Conservation (phyloP, 2,113 vertebrate species). For the Gambusia affinis region DNA sequence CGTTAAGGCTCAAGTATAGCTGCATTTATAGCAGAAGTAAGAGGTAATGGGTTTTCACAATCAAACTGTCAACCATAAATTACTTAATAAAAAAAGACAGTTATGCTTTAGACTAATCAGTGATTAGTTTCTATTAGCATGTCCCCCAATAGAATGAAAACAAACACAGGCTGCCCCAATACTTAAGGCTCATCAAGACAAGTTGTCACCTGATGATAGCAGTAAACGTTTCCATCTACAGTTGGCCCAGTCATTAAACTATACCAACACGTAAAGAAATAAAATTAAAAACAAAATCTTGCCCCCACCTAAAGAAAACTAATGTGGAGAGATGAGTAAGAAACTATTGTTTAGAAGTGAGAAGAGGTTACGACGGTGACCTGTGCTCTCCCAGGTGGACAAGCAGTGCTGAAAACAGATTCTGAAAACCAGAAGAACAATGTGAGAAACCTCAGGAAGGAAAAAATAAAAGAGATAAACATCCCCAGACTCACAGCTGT, state of each 20-base stretch:
- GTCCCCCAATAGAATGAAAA: slow-evolving; percentile 25
- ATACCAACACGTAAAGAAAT: slow-evolving; percentile 31
- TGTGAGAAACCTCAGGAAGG: slow-evolving; percentile 43
- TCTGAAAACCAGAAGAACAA: slow-evolving; percentile 45
- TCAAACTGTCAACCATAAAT: slow-evolving; percentile 77
- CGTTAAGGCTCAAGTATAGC: slow-evolving; percentile 68
- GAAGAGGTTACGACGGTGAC: slow-evolving; percentile 45
- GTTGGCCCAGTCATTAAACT: slow-evolving; percentile 4
- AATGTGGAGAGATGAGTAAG: slow-evolving; percentile 28
- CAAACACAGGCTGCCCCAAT: slow-evolving; percentile 23
- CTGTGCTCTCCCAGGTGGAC: slow-evolving; percentile 58
- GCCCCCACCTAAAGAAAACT: slow-evolving; percentile 39
- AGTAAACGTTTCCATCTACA: slow-evolving; percentile 4
- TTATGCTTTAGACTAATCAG: slow-evolving; percentile 62
- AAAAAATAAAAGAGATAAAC: not conserved
- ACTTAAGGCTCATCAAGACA: slow-evolving; percentile 2
- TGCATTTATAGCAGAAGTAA: slow-evolving; percentile 67
- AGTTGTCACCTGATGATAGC: not conserved
- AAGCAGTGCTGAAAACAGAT: slow-evolving; percentile 64
- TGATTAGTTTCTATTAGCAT: slow-evolving; percentile 51
- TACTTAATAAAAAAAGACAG: slow-evolving; percentile 39
- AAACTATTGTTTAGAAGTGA: slow-evolving; percentile 38
- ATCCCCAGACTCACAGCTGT: slow-evolving; percentile 29
- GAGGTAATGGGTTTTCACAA: slow-evolving; percentile 81
- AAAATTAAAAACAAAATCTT: not conserved